phyloP scores from a whole-genome alignment of 2,113 vertebrate genomes.

The Tyto alba region DNA sequence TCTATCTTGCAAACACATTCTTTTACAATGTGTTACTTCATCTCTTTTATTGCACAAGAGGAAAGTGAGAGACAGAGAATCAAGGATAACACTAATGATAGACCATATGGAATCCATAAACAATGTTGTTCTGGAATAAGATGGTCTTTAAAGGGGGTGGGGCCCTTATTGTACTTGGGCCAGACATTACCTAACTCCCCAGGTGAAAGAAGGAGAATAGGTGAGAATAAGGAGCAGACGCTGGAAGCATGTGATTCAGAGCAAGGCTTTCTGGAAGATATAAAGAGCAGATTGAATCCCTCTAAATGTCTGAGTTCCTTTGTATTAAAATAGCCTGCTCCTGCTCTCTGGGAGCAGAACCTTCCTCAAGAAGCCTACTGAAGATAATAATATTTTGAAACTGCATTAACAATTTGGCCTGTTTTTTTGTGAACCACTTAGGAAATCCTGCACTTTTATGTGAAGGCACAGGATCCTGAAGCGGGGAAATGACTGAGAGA shows the following conservation, averaged over 20 bases:
- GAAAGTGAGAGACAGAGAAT: conserved; percentile 54
- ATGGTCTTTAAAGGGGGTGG: not conserved
- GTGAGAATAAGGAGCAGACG: conserved; percentile 50
- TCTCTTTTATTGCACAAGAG: conserved; percentile 38
- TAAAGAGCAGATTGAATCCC: conserved; percentile 30
- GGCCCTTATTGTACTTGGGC: not conserved
- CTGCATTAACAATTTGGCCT: not conserved
- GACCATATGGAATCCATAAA: conserved; percentile 59
- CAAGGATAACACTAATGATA: conserved; percentile 21
- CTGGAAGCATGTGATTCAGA: not conserved
- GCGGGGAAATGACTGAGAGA: not conserved
- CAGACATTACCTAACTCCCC: conserved; percentile 52
- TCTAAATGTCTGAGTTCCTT: not conserved
- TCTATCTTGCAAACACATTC: conserved; percentile 54
- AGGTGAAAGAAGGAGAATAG: conserved; percentile 36
- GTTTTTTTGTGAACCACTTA: not conserved
- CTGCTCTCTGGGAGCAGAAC: not conserved
- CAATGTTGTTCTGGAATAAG: conserved; percentile 36
- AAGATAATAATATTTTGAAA: not conserved
- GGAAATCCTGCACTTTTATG: not conserved
- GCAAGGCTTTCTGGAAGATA: conserved; percentile 27
- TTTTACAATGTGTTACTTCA: conserved; percentile 51
- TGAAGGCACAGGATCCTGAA: not conserved
- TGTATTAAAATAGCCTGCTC: not conserved
- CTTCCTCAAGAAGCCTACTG: not conserved